phyloP scores from a whole-genome alignment of 1,140 invertebrate species.

The Hormaphis cornu region DNA sequence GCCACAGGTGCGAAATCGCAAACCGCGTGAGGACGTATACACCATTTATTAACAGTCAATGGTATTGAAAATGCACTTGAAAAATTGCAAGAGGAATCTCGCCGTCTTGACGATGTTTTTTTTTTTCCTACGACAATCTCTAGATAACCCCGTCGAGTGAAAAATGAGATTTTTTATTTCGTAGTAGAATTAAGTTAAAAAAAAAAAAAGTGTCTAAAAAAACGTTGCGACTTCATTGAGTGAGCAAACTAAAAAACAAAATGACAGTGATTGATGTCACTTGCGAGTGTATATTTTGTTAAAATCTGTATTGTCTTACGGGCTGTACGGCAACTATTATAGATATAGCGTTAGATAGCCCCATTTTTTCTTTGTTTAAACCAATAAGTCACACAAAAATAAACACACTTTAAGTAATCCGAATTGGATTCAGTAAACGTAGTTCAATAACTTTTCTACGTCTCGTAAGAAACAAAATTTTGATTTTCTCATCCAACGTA shows the following conservation, averaged over 20 bases:
- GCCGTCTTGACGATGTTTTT: not conserved
- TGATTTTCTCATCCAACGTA: too few relatives aligned
- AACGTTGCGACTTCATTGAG: constrained; percentile 10
- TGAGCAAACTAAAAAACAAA: constrained; percentile 16
- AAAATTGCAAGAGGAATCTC: not conserved
- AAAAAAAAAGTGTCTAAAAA: not conserved
- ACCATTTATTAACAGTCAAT: too few relatives aligned
- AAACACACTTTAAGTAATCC: not conserved
- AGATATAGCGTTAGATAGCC: too few relatives aligned
- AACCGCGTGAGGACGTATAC: too few relatives aligned
- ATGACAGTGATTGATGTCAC: constrained; percentile 26
- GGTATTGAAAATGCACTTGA: not conserved
- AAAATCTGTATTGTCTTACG: not conserved
- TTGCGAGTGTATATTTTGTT: not conserved
- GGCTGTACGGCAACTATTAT: too few relatives aligned
- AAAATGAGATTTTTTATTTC: constrained; percentile 8
- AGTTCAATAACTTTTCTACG: too few relatives aligned
- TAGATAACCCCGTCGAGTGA: not conserved
- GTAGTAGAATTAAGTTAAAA: constrained; percentile 3
- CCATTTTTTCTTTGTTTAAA: not conserved
- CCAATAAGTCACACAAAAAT: too few relatives aligned
- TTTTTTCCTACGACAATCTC: not conserved
- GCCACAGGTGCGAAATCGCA: too few relatives aligned
- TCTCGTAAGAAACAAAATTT: too few relatives aligned
- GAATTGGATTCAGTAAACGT: too few relatives aligned